phyloP scores from a whole-genome alignment of 2,113 vertebrate species.

The Engraulis encrasicolus region DNA sequence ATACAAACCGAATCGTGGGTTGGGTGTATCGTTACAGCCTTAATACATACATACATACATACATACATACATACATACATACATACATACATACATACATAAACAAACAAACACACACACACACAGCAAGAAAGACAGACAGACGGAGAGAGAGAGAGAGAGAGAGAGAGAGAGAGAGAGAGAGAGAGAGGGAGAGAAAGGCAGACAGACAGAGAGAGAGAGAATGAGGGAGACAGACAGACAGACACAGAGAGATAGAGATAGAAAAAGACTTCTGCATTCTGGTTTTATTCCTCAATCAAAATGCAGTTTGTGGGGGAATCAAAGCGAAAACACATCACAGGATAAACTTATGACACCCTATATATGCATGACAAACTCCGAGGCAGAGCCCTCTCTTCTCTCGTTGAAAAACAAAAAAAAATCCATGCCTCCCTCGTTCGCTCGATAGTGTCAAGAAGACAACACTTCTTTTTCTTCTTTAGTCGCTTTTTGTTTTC shows the following conservation, averaged over 20 bases:
- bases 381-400: constrained; percentile 22
- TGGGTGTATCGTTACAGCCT: no score
- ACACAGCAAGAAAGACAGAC: no score
- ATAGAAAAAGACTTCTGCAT: not conserved
- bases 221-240: not conserved
- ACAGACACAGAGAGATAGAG: not conserved
- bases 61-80: no score
- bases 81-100: no score
- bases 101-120: no score
- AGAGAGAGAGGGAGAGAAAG: no score
- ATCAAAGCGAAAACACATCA: constrained; percentile 55
- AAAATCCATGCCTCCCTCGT: constrained; percentile 32
- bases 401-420: no score
- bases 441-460: constrained; percentile 47
- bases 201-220: no score
- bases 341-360: constrained; percentile 49
- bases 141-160: no score
- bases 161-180: no score
- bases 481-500: not conserved
- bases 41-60: no score
- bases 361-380: constrained; percentile 38
- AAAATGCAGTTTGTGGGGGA: constrained; percentile 48
- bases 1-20: no score
- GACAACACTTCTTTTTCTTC: constrained; percentile 32
- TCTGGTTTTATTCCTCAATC: constrained; percentile 53